Evolutionary conservation across 2,797 vertebrate species (phyloP), one percentile per base, ranked within the genome.

Genomic region (Alca torda): DNA sequence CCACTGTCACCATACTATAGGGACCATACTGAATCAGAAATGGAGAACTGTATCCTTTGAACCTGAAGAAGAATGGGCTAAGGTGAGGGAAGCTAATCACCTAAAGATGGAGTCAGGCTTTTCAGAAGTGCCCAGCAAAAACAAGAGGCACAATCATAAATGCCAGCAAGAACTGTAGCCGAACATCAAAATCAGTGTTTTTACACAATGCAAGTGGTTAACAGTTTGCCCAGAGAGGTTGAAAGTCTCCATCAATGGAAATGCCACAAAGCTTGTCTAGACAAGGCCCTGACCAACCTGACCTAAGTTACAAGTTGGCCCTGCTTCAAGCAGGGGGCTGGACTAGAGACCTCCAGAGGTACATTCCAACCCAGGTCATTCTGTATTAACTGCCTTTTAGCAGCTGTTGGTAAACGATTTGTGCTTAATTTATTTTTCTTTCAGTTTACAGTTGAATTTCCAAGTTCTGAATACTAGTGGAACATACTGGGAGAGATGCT

Each of bases 1-100:
- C 35, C 3, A 1, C n/a, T 33, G 30, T 54, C 45, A 10, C 46
- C 21, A 13, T 23, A 48, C 46, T 48, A 20, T 75, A 35, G 80
- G 26, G 53, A 3, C 30, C 0, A 0, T 41, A 60, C 13, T 31
- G 19, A 73, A 6, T 39, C 8, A 33, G 11, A 39, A 60, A 50
- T 19, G 31, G 53, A 80, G 20, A 86, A 18, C 8, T 64, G 41
- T 33, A 28, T 78, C 75, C 11, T 84, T 84, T 65, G 50, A 73
- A 65, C 21, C 7, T 73, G 10, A 13, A 2, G 4, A 88, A 67
- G 60, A 87, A 3, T 13, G 59, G 25, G 30, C 4, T 77, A 70
- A 85, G 28, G 4, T 83, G 20, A 46, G 43, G 31, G n/a, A 84
- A 77, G 9, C 16, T 70, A 31, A 50, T 64, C 3, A 50, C 8